Base-by-base conservation (phyloP, 1,140 invertebrate species). In the Pseudomyrmex gracilis region DNA sequence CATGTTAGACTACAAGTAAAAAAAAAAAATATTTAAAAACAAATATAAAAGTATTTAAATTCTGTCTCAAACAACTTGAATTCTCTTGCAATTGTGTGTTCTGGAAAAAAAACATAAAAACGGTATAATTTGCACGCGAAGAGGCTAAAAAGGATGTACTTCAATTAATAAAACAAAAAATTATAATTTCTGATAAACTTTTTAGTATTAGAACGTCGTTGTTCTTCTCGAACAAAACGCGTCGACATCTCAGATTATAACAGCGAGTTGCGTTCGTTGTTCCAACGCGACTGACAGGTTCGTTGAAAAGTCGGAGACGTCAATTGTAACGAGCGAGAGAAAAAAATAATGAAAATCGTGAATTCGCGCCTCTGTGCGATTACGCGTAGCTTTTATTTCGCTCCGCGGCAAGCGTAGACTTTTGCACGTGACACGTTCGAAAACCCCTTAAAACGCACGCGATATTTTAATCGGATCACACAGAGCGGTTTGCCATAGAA, bases 371-470 rank as follows among this genome's bases (percentile, higher is more conserved):
- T 71, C 57, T 74, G 22, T 12, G 68, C 10, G 15, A 57, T 57
- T 15, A 47, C 9, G 49, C 49, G 51, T 55, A 20, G 43, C 58
- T 74, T 74, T 61, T 24, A 74, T 74, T 58, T 61, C 57, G 20
- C 3, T 24, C 12, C 34, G 34, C 34, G 34, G 5, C 34, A n/a
- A 9, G 8, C 17, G 34, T 13, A n/a, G 22, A 47, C 73, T 64
- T 63, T 76, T 51, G 73, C 73, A 64, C 47, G 60, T 64, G 73
- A 64, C 34, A 34, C 73, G 73, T 64, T 64, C 60, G 43, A 64
- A 64, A 76, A 76, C 73, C 73, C n/a, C 73, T 76, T 64, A 76
- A 76, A 76, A 76, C 61, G 73, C 73, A 64, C 47, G 73, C 47
- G 73, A 64, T 61, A 64, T 24, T 76, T 76, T 76, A 76, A 76